Conservation (phyloP, 2,797 vertebrate species). For the Parotocinclus haroldoi region DNA sequence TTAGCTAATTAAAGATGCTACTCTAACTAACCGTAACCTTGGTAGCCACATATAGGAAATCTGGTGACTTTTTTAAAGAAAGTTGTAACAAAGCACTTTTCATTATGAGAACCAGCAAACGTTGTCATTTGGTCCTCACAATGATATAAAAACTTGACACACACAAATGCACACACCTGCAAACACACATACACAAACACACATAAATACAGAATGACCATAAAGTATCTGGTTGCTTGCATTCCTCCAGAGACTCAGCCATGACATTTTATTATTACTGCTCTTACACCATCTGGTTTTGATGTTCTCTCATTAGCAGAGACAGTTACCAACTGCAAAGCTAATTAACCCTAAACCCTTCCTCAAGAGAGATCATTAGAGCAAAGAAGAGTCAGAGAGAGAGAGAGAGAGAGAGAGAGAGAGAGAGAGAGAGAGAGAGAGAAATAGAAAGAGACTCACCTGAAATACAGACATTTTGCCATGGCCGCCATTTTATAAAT, state of each 20-base stretch:
- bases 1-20: no score
- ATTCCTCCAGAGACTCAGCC: slow-evolving; percentile 38
- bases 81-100: no score
- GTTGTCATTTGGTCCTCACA: no score
- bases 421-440: slow-evolving; percentile 19
- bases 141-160: no score
- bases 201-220: not conserved
- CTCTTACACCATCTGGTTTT: slow-evolving; percentile 44
- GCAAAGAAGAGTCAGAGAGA: slow-evolving; percentile 11
- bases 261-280: slow-evolving; percentile 52
- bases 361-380: slow-evolving; percentile 49
- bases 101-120: no score
- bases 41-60: no score
- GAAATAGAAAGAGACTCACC: slow-evolving; percentile 51
- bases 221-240: slow-evolving; percentile 24
- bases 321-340: slow-evolving; percentile 38
- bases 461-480: slow-evolving; percentile 61
- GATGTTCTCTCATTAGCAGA: slow-evolving; percentile 54
- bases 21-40: no score
- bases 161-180: slow-evolving; percentile 21
- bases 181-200: no score
- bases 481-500: slow-evolving; percentile 55
- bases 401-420: not conserved
- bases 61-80: no score
- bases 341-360: slow-evolving; percentile 48